A percentile compares a stretch with the other conserved stretches of the same genome.
Evolutionary conservation across 1,140 invertebrate genomes (phyloP).

Genomic region (Thaumetopoea pityocampa): DNA sequence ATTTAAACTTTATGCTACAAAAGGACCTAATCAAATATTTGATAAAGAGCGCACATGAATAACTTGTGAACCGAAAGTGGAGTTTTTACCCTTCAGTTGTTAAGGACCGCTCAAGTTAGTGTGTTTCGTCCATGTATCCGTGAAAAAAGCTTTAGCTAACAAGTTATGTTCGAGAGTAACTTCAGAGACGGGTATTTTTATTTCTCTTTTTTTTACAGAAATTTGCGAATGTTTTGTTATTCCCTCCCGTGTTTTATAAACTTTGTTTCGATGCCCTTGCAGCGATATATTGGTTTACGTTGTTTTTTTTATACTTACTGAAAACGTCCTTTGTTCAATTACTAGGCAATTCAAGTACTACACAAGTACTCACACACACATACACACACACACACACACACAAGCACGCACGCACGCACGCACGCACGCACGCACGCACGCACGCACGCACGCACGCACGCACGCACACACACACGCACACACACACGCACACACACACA

Average conservation of each 20-base stretch:
- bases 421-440: too few relatives aligned
- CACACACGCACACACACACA: too few relatives aligned
- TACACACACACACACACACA: too few relatives aligned
- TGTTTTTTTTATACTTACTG: conserved; percentile 32
- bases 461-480: too few relatives aligned
- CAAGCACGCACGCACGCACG: too few relatives aligned
- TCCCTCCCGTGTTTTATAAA: conserved; percentile 27
- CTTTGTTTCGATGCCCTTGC: conserved; percentile 32
- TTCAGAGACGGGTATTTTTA: conserved; percentile 30
- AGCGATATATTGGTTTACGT: conserved; percentile 25
- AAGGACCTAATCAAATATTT: conserved; percentile 10
- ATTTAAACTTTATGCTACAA: too few relatives aligned
- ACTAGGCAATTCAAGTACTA: too few relatives aligned
- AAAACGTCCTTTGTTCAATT: conserved; percentile 12
- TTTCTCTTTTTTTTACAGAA: conserved; percentile 31
- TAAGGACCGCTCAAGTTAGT: conserved; percentile 14
- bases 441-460: too few relatives aligned
- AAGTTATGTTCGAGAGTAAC: conserved; percentile 34
- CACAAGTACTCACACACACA: too few relatives aligned
- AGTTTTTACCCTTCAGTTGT: conserved; percentile 11
- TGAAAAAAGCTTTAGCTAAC: conserved; percentile 35
- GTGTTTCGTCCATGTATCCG: conserved; percentile 26
- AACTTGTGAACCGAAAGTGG: conserved; percentile 10
- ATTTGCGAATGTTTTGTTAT: conserved; percentile 36
- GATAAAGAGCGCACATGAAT: conserved; percentile 2